Percentiles rank a stretch among this genome's conserved stretches.
Evolutionary conservation across 2,113 vertebrate genomes (phyloP).

Genomic region (Clupea harengus): DNA sequence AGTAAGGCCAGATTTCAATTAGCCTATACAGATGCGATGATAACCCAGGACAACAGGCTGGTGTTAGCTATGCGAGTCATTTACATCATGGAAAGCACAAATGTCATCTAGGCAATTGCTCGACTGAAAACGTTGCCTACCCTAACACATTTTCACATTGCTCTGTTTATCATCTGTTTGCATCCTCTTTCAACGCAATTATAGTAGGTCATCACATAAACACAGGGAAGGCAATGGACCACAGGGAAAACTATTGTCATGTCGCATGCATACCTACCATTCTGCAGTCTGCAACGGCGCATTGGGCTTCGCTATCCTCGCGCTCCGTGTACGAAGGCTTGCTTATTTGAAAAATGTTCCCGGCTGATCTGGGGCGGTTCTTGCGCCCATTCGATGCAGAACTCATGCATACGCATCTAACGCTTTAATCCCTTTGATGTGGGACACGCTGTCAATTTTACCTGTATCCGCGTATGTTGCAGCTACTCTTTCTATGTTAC

Average conservation of each 20-base stretch:
- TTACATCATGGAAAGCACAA: neutral
- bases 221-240: conserved; percentile 33
- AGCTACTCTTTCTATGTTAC: conserved; percentile 47
- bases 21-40: neutral
- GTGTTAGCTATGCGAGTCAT: neutral
- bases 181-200: neutral
- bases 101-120: conserved; percentile 2
- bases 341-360: conserved; percentile 88
- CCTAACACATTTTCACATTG: neutral
- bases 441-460: conserved; percentile 48
- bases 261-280: conserved; percentile 83
- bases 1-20: neutral
- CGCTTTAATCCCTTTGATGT: conserved; percentile 66
- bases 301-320: conserved; percentile 83
- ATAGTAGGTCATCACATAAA: neutral
- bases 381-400: conserved; percentile 96
- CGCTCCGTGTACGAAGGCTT: conserved; percentile 81
- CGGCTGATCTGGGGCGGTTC: conserved; percentile 89
- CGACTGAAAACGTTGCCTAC: neutral
- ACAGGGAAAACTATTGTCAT: conserved; percentile 42
- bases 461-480: conserved; percentile 21
- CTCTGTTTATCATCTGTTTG: neutral
- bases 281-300: conserved; percentile 92
- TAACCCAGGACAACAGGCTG: conserved; percentile 9
- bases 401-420: conserved; percentile 97